Evolutionary conservation across 2,888 invertebrate genomes (phyloP), one percentile per base, ranked within the genome.

Genomic region (Drosophila nr. medialis): DNA sequence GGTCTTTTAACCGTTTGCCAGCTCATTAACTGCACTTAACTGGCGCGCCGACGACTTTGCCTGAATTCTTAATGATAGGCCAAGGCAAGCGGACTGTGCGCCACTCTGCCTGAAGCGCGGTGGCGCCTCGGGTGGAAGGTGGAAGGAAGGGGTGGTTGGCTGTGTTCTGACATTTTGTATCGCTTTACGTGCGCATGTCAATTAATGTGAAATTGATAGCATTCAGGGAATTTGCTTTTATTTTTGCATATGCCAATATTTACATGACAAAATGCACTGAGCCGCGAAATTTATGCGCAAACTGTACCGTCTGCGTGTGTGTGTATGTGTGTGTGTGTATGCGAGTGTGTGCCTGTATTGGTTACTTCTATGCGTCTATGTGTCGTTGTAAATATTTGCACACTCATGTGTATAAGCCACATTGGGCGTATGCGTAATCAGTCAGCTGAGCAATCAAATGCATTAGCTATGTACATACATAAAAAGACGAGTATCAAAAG

Each of bases 21-120:
- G 64, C 80, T 80, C 85, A 89, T 88, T 88, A 85, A 89, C 66
- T 90, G 90, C 85, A 89, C 86, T 85, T 89, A 85, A 89, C 66
- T 42, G 70, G 34, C 71, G 71, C 49, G 42, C 53, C 54, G 49
- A 38, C 71, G 68, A 71, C 71, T 73, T 83, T 89, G 82, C 64
- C 60, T 85, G 80, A 80, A 89, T 87, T 72, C 83, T 75, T 86
- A 82, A 84, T 86, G 79, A 54, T 56, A 36, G 24, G 50, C 40
- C 59, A 54, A 30, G 15, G 40, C 50, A n/a, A 27, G 13, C 27
- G n/a, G 8, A n/a, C n/a, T 10, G 18, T 7, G 13, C 18, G 5
- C 11, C 27, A n/a, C 18, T 11, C 18, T 10, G 6, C 21, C 21
- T 6, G 4, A 7, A 32, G 48, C 24, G 13, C 15, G 50, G 0